Base-by-base conservation (phyloP, 1,140 invertebrate species). In the Papilio machaon region DNA sequence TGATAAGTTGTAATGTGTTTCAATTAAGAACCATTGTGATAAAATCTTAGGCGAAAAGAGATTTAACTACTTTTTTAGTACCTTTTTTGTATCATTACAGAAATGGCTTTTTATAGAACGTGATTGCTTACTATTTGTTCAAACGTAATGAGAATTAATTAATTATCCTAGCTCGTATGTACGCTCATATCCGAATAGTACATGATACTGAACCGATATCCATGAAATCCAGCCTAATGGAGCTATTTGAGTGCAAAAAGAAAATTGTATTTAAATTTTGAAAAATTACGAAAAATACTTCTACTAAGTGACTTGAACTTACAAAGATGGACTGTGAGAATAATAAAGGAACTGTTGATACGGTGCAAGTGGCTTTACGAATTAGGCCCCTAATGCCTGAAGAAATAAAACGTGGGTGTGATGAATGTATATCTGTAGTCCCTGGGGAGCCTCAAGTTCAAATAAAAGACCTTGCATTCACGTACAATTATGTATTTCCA, bases 401-500 rank as follows among this genome's bases (percentile, higher is more conserved):
- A 17, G 98, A 99, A 92, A 89, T 95, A 4, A 95, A 95, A 0
- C 95, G 96, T 85, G 97, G 97, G 1, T 97, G 96, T 87, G 95
- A 96, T 77, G 94, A 95, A 81, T 96, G 97, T 77, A 93, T 98
- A 5, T 95, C 96, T 54, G 95, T 96, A 0, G 93, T 96, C 19
- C 85, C 94, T 7, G 95, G 95, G 17, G 91, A 96, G 73, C 96
- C 96, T 4, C 97, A 98, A 93, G 96, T 98, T 19, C 94, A 95
- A n/a, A 95, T 99, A 1, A 95, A 96, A 84, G 97, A 98, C 38
- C 96, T 97, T 85, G 95, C 96, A 0, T 99, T 98, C 86, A 98
- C 98, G 1, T 99, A 97, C 91, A 99, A 99, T 92, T 96, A 97
- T 95, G 98, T 98, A 0, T 98, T 98, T 87, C 95, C 96, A 79